These are phyloP conservation scores for Cariama cristata DNA, from an alignment of 2,113 vertebrate genomes.

Conservation along the genomic window DNA sequence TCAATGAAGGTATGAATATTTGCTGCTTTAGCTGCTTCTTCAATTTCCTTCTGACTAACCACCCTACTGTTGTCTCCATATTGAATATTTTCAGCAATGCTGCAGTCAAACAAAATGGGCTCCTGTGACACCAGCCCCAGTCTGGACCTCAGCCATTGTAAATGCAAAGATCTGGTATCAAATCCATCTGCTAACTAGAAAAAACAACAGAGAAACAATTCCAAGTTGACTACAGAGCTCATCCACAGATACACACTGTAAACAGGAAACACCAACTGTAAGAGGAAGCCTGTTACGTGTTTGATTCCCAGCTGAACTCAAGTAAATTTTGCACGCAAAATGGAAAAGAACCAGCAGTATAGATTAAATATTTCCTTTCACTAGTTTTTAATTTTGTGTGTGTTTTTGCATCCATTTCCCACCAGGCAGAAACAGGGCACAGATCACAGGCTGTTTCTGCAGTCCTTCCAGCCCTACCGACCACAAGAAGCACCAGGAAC, in stretches of 20 bases:
- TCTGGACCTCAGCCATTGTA: conserved; percentile 60
- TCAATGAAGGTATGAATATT: conserved; percentile 74
- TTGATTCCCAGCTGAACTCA: background rate
- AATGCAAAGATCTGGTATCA: conserved; percentile 60
- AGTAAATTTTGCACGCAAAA: background rate
- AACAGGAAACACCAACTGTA: background rate
- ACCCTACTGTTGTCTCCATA: conserved; percentile 61
- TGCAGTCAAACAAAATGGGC: conserved; percentile 72
- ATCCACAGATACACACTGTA: background rate
- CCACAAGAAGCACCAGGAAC: background rate
- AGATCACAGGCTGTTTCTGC: background rate
- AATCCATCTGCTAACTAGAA: conserved; percentile 74
- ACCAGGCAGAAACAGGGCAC: background rate
- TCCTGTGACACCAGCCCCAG: conserved; percentile 74
- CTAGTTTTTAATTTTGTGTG: background rate
- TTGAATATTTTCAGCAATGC: conserved; percentile 73
- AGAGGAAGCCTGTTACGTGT: background rate
- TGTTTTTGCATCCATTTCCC: background rate
- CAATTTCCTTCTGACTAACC: conserved; percentile 64
- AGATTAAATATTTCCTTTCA: background rate
- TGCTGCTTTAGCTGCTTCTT: conserved; percentile 69
- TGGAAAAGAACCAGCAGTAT: background rate
- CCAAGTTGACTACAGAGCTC: background rate
- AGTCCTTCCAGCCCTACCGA: background rate
- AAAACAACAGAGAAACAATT: background rate